A percentile compares a stretch with the other conserved stretches of the same genome.
phyloP scores from a whole-genome alignment of 2,113 vertebrate genomes.

The Sceloporus undulatus region DNA sequence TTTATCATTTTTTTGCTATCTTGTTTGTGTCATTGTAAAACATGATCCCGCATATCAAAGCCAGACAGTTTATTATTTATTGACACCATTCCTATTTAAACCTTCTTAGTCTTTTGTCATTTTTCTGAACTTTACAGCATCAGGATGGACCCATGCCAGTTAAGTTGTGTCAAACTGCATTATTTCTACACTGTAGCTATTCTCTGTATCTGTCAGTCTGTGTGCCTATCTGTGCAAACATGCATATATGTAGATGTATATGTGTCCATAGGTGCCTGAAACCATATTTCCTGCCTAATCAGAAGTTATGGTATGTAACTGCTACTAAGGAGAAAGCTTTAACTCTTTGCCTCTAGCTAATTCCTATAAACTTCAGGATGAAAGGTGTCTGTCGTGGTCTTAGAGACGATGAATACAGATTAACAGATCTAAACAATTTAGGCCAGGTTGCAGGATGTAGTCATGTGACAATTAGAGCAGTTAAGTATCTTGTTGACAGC shows the following conservation, averaged over 20 bases:
- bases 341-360: conserved; percentile 22
- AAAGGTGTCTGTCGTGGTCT: conserved; percentile 57
- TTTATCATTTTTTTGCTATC: not conserved
- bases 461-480: conserved; percentile 77
- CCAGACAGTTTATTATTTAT: not conserved
- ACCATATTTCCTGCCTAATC: not conserved
- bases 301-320: conserved; percentile 40
- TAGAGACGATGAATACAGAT: conserved; percentile 76
- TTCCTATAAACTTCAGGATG: conserved; percentile 73
- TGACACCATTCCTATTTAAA: not conserved
- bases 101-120: not conserved
- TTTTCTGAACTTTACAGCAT: not conserved
- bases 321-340: conserved; percentile 46
- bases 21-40: not conserved
- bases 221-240: not conserved
- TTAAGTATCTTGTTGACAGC: conserved; percentile 80
- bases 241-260: not conserved
- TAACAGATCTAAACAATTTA: conserved; percentile 81
- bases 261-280: not conserved
- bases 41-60: not conserved
- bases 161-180: too few species aligned
- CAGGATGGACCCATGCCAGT: too few species aligned
- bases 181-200: not conserved
- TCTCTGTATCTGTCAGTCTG: not conserved
- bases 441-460: conserved; percentile 75